Evolutionary conservation across 2,113 vertebrate genomes (phyloP), one percentile per base, ranked within the genome.

Genomic region (Mormoops blainvillei): DNA sequence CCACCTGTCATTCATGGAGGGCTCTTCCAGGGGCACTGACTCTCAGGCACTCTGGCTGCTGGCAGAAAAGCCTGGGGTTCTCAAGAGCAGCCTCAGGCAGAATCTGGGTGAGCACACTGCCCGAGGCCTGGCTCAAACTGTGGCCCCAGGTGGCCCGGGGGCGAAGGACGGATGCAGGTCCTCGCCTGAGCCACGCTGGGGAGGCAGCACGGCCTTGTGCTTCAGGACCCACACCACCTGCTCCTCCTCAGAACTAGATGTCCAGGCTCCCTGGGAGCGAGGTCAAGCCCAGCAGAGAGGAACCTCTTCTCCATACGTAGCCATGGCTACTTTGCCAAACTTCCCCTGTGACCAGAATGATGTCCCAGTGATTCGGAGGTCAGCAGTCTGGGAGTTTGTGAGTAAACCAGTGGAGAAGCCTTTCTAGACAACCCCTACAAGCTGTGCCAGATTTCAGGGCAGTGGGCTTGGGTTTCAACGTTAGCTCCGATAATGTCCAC

Each of bases 361-460:
- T 77, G 9, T 68, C 15, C 36, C 26, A 65, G 61, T 31, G 31
- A 54, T 58, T 67, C 48, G 41, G n/a, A 65, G 58, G 68, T 52
- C 63, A 90, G 5, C 4, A 31, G 15, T 65, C 70, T 61, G 33
- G 28, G 43, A 45, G 16, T 77, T 82, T 74, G 74, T 88, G 52
- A 68, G 16, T 50, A 68, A 86, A 68, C 63, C 2, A 1, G 6
- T 26, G 0, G 43, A 77, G 36, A 80, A 54, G 38, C 3, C 56
- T 91, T 87, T 70, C 56, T 54, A 68, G 33, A 28, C 77, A 45
- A 63, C 61, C 26, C 36, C 87, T 78, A 58, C 31, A 54, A 76
- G 31, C 41, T 18, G 3, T 26, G 28, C 31, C 83, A n/a, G 33
- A 78, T 89, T 89, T 61, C 41, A 56, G 45, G 63, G 26, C 24